Base-by-base conservation (phyloP, 2,888 invertebrate species). In the Agonopterix heracliana region DNA sequence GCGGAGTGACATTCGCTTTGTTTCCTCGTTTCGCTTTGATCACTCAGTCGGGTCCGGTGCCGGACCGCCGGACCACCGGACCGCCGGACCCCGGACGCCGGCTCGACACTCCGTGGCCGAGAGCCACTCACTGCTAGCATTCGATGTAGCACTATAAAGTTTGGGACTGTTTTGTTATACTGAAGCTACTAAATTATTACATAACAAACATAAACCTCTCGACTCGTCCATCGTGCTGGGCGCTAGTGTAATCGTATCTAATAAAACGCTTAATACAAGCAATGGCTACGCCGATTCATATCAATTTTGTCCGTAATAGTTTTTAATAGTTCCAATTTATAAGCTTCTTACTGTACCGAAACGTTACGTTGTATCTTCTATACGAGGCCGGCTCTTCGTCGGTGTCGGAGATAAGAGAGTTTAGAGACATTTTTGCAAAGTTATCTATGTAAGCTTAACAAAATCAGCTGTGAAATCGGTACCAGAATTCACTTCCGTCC, bases 401-500 rank as follows among this genome's bases (percentile, higher is more conserved):
- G 69, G 64, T 65, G 58, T 74, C 78, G 68, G 62, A 66, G 59
- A 69, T 76, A 74, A 74, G 73, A 72, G 65, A 72, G 71, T 81
- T 84, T 82, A 81, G 81, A 81, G 52, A 78, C 74, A 77, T 74
- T 80, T 83, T 85, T 83, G 85, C 85, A 81, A 78, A 71, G 77
- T 82, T 81, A 78, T 81, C 80, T 82, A 78, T 80, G 70, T 86
- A 85, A 86, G 87, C 87, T 87, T 86, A 81, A 80, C 81, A 79
- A 80, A 26, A 79, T 81, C 87, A 83, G 81, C 85, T 84, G 83
- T 84, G 84, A 84, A 83, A 84, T 85, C 83, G 84, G 79, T 86
- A 88, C 85, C 86, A 87, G 84, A 84, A 74, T 85, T 86, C 87
- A 88, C 87, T 87, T 88, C 87, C 87, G 87, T 88, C 87, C 87